Evolutionary conservation across 2,797 vertebrate species (phyloP).

Genomic region (Eutrigla gurnardus): DNA sequence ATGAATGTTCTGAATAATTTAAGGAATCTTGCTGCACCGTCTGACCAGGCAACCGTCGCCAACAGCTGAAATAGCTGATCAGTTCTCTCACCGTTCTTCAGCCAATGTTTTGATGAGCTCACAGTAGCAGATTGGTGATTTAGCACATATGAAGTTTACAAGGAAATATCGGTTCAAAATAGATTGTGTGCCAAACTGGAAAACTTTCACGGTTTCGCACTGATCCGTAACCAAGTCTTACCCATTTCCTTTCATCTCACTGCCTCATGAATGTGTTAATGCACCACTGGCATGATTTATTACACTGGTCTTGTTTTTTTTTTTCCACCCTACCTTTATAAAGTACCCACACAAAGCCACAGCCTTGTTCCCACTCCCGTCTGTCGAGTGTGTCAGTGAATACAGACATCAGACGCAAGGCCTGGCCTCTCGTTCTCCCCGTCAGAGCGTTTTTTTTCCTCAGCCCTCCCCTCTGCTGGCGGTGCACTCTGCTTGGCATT

Average conservation of each 20-base stretch:
- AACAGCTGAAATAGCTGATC: conserved; percentile 17
- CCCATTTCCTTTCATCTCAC: conserved; percentile 47
- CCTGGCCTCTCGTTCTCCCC: conserved; percentile 9
- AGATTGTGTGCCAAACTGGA: neutral
- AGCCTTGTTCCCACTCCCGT: conserved; percentile 53
- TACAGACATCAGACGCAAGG: conserved; percentile 52
- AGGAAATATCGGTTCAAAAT: neutral
- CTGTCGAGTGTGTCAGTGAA: conserved; percentile 57
- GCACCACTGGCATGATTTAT: conserved; percentile 63
- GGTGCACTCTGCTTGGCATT: conserved; percentile 69
- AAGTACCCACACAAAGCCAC: conserved; percentile 41
- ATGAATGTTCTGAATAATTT: conserved; percentile 41
- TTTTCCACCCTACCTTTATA: conserved; percentile 8
- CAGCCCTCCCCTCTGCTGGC: conserved; percentile 31
- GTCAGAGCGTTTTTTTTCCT: conserved; percentile 3
- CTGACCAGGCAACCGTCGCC: conserved; percentile 14
- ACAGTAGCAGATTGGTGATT: neutral
- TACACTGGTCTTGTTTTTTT: conserved; percentile 13
- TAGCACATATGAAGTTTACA: neutral
- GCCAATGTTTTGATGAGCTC: conserved; percentile 3
- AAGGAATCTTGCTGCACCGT: conserved; percentile 7
- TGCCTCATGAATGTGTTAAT: conserved; percentile 66
- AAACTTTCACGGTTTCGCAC: conserved; percentile 8
- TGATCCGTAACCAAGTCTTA: conserved; percentile 22
- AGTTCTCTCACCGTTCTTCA: neutral